phyloP scores from a whole-genome alignment of 2,888 invertebrate species.

The Cyaniris semiargus region DNA sequence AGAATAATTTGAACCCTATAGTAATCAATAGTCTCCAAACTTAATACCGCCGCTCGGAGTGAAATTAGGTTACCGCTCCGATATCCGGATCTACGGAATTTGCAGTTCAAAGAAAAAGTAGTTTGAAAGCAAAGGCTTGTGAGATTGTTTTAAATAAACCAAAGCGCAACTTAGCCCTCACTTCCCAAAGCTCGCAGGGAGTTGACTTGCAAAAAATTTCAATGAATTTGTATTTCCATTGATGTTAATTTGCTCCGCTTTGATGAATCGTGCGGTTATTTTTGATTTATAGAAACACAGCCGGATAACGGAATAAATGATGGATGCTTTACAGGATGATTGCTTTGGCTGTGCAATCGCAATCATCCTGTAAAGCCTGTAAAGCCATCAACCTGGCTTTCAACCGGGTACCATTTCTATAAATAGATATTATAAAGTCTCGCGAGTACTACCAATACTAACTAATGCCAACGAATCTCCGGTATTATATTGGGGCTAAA shows the following conservation, averaged over 20 bases:
- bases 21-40: slow-evolving; percentile 22
- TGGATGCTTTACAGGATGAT: not conserved
- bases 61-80: slow-evolving; percentile 29
- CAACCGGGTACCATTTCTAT: not conserved
- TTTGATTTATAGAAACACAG: slow-evolving; percentile 20
- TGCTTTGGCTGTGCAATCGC: not conserved
- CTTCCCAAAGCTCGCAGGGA: slow-evolving; percentile 30
- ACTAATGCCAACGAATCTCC: not conserved
- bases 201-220: slow-evolving; percentile 26
- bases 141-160: slow-evolving; percentile 34
- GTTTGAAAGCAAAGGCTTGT: slow-evolving; percentile 38
- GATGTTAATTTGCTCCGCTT: slow-evolving; percentile 13
- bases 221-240: slow-evolving; percentile 22
- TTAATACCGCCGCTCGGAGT: slow-evolving; percentile 5
- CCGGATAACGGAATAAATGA: slow-evolving; percentile 7
- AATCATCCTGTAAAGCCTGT: too few relatives aligned
- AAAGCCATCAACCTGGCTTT: not conserved
- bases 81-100: slow-evolving; percentile 31
- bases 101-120: slow-evolving; percentile 35
- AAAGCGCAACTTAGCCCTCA: slow-evolving; percentile 28
- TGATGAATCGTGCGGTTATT: slow-evolving; percentile 17
- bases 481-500: not conserved
- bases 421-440: not conserved
- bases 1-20: not conserved
- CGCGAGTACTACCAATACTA: not conserved